These are phyloP conservation scores for Cacoxenus indagator DNA, from an alignment of 2,888 invertebrate species.

Conservation along the genomic window DNA sequence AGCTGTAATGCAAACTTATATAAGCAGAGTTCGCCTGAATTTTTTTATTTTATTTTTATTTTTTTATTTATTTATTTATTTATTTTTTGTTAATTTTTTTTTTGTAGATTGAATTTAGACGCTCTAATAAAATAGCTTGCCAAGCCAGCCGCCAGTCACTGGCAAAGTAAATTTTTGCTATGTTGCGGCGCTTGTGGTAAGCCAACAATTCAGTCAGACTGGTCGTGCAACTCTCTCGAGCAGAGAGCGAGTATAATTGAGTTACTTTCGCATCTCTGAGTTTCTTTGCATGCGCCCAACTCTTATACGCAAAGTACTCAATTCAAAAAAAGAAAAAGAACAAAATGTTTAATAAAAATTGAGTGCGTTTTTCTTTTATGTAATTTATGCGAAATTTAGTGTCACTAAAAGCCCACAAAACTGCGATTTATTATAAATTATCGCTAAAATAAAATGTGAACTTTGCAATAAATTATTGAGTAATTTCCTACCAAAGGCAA, in stretches of 20 bases:
- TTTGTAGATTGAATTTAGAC: too few relatives aligned
- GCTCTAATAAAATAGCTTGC: too few relatives aligned
- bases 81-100: too few relatives aligned
- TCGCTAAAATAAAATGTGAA: not conserved
- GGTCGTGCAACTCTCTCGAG: not conserved
- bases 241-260: too few relatives aligned
- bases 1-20: not conserved
- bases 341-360: not conserved
- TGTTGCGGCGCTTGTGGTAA: not conserved
- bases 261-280: too few relatives aligned
- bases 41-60: too few relatives aligned
- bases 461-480: constrained; percentile 4
- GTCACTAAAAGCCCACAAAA: constrained; percentile 3
- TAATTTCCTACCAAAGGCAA: not conserved
- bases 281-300: too few relatives aligned
- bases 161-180: not conserved
- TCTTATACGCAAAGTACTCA: not conserved
- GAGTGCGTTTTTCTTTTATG: not conserved
- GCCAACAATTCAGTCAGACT: not conserved
- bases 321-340: not conserved
- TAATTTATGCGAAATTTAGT: constrained; percentile 1
- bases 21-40: too few relatives aligned
- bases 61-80: too few relatives aligned
- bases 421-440: not conserved
- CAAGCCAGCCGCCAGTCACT: not conserved